Evolutionary conservation across 2,888 invertebrate species (phyloP).

Genomic region (Eugnorisma glareosa): DNA sequence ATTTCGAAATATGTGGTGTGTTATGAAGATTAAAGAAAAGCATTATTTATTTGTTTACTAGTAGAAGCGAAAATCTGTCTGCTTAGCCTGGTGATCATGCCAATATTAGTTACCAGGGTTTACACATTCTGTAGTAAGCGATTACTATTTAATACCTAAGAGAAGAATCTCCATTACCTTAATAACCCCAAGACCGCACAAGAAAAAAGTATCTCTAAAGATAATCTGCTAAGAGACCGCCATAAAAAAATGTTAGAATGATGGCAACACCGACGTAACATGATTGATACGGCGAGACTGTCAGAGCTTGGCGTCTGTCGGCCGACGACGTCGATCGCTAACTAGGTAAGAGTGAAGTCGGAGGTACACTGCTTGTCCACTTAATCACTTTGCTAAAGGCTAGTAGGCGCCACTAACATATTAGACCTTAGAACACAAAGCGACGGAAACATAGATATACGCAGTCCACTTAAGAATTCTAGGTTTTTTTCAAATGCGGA

Average conservation of each 20-base stretch:
- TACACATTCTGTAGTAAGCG: neutral
- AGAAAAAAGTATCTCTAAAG: slow-evolving; percentile 41
- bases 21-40: neutral
- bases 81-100: neutral
- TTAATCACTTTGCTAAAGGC: slow-evolving; percentile 59
- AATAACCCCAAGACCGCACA: slow-evolving; percentile 36
- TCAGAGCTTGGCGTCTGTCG: slow-evolving; percentile 64
- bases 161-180: slow-evolving; percentile 33
- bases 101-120: neutral
- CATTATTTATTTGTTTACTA: neutral
- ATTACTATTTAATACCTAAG: neutral
- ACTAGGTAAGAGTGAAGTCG: slow-evolving; percentile 61
- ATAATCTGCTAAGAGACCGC: slow-evolving; percentile 45
- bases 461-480: slow-evolving; percentile 35
- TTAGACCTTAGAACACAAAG: slow-evolving; percentile 51
- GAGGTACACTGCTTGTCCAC: slow-evolving; percentile 48
- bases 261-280: slow-evolving; percentile 54
- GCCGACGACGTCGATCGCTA: slow-evolving; percentile 57
- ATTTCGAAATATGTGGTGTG: no score
- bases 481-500: slow-evolving; percentile 46
- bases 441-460: slow-evolving; percentile 9
- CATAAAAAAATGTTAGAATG: slow-evolving; percentile 54
- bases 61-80: neutral
- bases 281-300: slow-evolving; percentile 74
- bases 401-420: slow-evolving; percentile 56